Base-by-base conservation (phyloP, 2,888 invertebrate species). In the Chymomyza procnemis region DNA sequence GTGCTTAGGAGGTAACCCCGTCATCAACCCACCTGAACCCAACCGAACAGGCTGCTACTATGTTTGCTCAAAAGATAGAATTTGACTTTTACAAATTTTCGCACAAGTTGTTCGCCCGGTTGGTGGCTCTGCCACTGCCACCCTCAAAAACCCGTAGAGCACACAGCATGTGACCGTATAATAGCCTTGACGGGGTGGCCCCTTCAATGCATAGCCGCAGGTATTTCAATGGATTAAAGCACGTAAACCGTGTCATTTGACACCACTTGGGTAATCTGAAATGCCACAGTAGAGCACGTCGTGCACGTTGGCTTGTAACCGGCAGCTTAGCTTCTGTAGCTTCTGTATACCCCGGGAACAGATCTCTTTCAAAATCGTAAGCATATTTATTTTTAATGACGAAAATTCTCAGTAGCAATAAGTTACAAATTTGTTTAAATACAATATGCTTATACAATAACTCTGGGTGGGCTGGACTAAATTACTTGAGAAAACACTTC, bases 241-340 rank as follows among this genome's bases (percentile, higher is more conserved):
- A 87, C 81, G 84, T 79, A 77, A 88, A 84, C 88, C 87, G 79
- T 88, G 88, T 88, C 88, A 88, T 88, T 88, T 88, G 88, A 88
- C 88, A 89, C 89, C 87, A 78, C 86, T 85, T 83, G 80, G 80
- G 85, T 78, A 82, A 85, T 87, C 87, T 73, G 84, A 85, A 87
- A 87, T 85, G 87, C 78, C 78, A 76, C 61, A 63, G 67, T 30
- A 69, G 46, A 4, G 58, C 61, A 64, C 70, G 61, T 19, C 70
- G 34, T 3, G 22, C 30, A 56, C 59, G 64, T 22, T 59, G 26
- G 12, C 30, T 26, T 6, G 26, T 26, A 58, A 52, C 54, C 63
- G n/a, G 46, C 67, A 22, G 21, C 67, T 66, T 61, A 68, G 66
- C 59, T 62, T 64, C 63, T 26, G 65, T 64, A 62, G 22, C 26